phyloP scores from a whole-genome alignment of 2,888 invertebrate species.

The Ophion ellenae region DNA sequence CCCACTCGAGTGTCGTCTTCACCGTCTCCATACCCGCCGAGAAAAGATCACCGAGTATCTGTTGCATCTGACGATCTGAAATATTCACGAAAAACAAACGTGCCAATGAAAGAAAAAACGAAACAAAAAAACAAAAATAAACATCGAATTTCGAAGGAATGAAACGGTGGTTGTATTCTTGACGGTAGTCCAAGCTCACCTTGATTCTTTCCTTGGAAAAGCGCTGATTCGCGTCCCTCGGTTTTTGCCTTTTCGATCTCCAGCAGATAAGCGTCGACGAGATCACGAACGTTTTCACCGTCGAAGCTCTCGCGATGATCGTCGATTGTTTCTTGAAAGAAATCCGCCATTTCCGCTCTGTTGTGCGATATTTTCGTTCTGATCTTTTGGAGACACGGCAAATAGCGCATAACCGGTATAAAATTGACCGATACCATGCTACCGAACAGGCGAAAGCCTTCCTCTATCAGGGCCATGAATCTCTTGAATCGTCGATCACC shows the following conservation, averaged over 20 bases:
- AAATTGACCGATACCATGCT: slow-evolving; percentile 93
- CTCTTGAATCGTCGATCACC: slow-evolving; percentile 91
- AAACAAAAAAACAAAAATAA: neutral
- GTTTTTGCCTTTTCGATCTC: slow-evolving; percentile 93
- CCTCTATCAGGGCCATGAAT: slow-evolving; percentile 94
- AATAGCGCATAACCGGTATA: slow-evolving; percentile 90
- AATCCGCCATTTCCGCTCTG: slow-evolving; percentile 93
- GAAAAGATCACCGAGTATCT: slow-evolving; percentile 95
- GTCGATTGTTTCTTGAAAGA: slow-evolving; percentile 93
- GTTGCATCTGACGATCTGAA: slow-evolving; percentile 94
- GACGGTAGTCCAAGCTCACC: slow-evolving; percentile 86
- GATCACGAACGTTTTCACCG: slow-evolving; percentile 90
- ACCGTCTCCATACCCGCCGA: slow-evolving; percentile 97
- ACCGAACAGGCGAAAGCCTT: slow-evolving; percentile 95
- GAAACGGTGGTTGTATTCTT: neutral
- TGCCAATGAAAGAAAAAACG: neutral
- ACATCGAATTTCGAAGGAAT: neutral
- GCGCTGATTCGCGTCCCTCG: slow-evolving; percentile 89
- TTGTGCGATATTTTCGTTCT: slow-evolving; percentile 87
- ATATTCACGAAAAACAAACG: slow-evolving; percentile 53
- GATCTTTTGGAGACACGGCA: slow-evolving; percentile 85
- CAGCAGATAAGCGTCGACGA: slow-evolving; percentile 93
- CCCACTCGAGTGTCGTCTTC: slow-evolving; percentile 95
- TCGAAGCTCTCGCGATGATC: slow-evolving; percentile 92
- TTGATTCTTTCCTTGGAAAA: slow-evolving; percentile 94